Evolutionary conservation across 2,797 vertebrate genomes (phyloP).

Genomic region (Tragelaphus oryx): DNA sequence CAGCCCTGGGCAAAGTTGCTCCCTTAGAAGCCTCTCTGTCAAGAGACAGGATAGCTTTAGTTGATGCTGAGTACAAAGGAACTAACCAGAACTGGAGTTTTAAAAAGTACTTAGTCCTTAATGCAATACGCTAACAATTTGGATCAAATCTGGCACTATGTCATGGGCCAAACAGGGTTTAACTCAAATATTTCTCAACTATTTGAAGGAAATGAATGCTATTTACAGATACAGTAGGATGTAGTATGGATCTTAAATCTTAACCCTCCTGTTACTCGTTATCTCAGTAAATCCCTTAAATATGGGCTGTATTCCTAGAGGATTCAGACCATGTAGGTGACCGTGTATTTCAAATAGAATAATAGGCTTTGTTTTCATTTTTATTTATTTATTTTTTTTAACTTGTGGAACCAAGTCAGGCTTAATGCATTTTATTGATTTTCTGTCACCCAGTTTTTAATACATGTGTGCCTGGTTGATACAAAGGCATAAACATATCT

Average conservation of each 20-base stretch:
- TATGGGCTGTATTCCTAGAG: slow-evolving; percentile 49
- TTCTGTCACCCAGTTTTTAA: slow-evolving; percentile 79
- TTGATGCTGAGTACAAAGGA: not conserved
- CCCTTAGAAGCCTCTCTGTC: slow-evolving; percentile 52
- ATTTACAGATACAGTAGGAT: slow-evolving; percentile 68
- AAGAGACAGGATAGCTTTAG: slow-evolving; percentile 16
- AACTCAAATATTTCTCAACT: slow-evolving; percentile 73
- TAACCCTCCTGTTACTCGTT: slow-evolving; percentile 64
- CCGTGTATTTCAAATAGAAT: slow-evolving; percentile 60
- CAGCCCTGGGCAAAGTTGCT: not conserved
- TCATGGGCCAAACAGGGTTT: slow-evolving; percentile 68
- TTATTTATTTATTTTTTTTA: not conserved
- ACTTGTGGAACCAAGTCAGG: slow-evolving; percentile 61
- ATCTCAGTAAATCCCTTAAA: slow-evolving; percentile 71
- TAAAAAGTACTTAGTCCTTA: slow-evolving; percentile 66
- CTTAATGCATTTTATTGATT: slow-evolving; percentile 83
- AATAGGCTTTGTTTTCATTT: slow-evolving; percentile 41
- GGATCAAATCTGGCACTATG: slow-evolving; percentile 63
- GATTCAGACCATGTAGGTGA: slow-evolving; percentile 62
- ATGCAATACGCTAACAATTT: slow-evolving; percentile 68
- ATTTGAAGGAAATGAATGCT: slow-evolving; percentile 74
- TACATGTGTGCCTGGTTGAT: slow-evolving; percentile 58
- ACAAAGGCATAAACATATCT: slow-evolving; percentile 58
- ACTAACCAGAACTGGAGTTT: not conserved
- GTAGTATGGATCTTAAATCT: slow-evolving; percentile 60